Base-by-base conservation (phyloP, 92 coral and sea anemone genomes). In the Heteractis magnifica region DNA sequence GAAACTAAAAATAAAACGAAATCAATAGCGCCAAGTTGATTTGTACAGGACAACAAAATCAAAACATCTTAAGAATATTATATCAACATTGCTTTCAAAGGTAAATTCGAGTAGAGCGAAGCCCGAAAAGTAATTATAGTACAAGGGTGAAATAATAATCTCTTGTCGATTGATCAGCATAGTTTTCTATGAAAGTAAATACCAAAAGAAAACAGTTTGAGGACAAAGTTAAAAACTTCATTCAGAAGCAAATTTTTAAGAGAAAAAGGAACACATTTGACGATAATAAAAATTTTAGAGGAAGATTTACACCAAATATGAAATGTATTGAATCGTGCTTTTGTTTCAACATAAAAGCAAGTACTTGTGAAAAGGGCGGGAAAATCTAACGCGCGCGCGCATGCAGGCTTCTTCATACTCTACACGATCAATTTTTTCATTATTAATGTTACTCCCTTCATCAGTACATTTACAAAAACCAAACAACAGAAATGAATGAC, bases 241-340 rank as follows among this genome's bases (percentile, higher is more conserved):
- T 59, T 13, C 18, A 4, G 7, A 62, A 62, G 70, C 20, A 62
- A 62, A n/a, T 62, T 62, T 62, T 23, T 62, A 18, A 0, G 10
- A 62, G 23, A 62, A 62, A 62, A 62, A 62, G 70, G 70, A 62
- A n/a, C 70, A 62, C 12, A 62, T 62, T 62, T 62, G 34, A 62
- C 20, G 8, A 18, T 8, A n/a, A 23, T n/a, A 62, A 62, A 12
- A 16, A n/a, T 18, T 18, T 0, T 16, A 62, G 6, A 6, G 70
- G 70, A 4, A 62, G 44, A 62, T 62, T n/a, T 3, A 18, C 21
- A 62, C 20, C 20, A 62, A 1, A 18, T 18, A 18, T 18, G 12
- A 3, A 18, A 10, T 18, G 70, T 6, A 62, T 4, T 62, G 21
- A 62, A 62, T 62, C 1, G 18, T 18, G 23, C 8, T 62, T 62